Conservation (phyloP, 2,797 vertebrate species). For the Ceyx erithaca region DNA sequence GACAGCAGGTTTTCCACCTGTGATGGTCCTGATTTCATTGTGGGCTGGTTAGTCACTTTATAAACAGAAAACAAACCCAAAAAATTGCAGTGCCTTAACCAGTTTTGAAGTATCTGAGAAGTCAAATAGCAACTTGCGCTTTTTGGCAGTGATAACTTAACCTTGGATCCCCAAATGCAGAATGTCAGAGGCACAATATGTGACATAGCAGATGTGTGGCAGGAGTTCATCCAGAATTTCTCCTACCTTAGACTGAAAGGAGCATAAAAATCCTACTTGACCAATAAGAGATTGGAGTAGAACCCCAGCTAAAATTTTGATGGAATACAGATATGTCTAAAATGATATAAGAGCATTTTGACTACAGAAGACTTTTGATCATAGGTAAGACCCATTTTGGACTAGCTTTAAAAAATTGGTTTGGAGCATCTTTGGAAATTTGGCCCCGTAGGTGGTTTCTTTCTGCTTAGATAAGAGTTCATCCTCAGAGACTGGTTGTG, state of each 20-base stretch:
- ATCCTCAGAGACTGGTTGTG: not conserved
- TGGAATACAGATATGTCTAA: not conserved
- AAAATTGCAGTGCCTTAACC: not conserved
- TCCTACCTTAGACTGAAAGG: not conserved
- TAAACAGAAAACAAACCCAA: not conserved
- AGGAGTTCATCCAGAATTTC: not conserved
- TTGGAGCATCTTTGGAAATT: not conserved
- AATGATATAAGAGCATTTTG: not conserved
- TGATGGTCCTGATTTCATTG: not conserved
- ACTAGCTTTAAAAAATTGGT: not conserved
- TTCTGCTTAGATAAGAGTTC: not conserved
- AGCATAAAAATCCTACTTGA: not conserved
- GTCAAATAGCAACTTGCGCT: not conserved
- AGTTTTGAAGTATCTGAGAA: not conserved
- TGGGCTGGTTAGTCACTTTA: not conserved
- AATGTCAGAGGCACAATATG: not conserved
- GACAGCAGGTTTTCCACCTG: not conserved
- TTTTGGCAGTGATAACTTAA: not conserved
- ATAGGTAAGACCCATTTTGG: not conserved
- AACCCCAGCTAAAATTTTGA: not conserved
- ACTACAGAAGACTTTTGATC: not conserved
- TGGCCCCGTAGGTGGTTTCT: not conserved
- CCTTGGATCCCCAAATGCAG: not conserved
- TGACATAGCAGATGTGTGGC: not conserved
- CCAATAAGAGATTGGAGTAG: not conserved